Evolutionary conservation across 2,113 vertebrate genomes (phyloP), one percentile per base, ranked within the genome.

Genomic region (Dendrocopos noguchii): DNA sequence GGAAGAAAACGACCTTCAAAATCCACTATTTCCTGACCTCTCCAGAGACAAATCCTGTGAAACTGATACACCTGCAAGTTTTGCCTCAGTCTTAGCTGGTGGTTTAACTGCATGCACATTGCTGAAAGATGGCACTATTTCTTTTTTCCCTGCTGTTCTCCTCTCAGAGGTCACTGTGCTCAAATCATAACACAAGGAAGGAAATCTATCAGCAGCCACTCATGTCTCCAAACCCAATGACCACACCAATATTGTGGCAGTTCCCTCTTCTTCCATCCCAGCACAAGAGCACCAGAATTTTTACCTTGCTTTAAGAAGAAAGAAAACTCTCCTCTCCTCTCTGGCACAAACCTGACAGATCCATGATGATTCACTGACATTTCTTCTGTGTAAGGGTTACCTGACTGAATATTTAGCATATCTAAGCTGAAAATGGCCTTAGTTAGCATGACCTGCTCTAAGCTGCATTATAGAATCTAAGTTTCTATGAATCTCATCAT

Each of bases 161-260:
- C 22, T 60, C 80, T 94, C 33, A 63, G 66, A 91, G 66, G 76
- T 71, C 68, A 67, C 44, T 52, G 92, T 71, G 79, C 73, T 50
- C 81, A 65, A 78, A 88, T 80, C n/a, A 67, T 78, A 31, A 50
- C 74, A 94, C 90, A 96, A 80, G 44, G 82, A 91, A 95, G 83
- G 25, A 50, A 66, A 88, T 89, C 63, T 88, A 91, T 61, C 46
- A 82, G 77, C 29, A 90, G 91, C 52, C 93, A 70, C 50, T 61
- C 53, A 70, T 67, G 90, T 87, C 94, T 60, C 76, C 74, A 67
- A 92, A 7, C n/a, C 92, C 47, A 36, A 77, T 90, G 89, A 70
- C 50, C 68, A 86, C 16, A 2, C 79, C 77, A 92, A 91, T 10
- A 2, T 19, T 77, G 71, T 1, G 50, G 47, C 64, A 75, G 25